phyloP scores from a whole-genome alignment of 2,888 invertebrate species.

The Rhimphoctona megacephalus region DNA sequence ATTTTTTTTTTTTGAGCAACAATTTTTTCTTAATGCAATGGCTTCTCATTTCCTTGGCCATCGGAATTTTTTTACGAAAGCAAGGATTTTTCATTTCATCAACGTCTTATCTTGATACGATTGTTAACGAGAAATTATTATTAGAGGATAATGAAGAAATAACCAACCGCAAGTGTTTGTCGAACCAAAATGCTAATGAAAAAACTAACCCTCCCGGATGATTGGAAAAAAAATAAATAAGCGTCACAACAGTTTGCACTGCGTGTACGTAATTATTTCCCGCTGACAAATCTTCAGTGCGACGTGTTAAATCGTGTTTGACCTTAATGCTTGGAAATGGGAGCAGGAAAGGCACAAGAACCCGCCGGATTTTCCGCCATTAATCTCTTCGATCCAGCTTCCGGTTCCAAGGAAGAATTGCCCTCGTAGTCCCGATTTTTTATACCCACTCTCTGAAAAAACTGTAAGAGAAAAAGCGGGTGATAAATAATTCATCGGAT shows the following conservation, averaged over 20 bases:
- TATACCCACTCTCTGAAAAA: conserved; percentile 4
- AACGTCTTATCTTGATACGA: no score
- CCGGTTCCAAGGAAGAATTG: conserved; percentile 52
- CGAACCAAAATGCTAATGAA: neutral
- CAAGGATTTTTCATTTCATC: no score
- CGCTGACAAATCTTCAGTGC: neutral
- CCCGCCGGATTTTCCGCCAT: conserved; percentile 47
- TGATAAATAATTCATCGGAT: conserved; percentile 38
- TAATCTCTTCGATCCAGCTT: conserved; percentile 63
- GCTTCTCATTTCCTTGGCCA: no score
- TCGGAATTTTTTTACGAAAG: no score
- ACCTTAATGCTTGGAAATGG: neutral
- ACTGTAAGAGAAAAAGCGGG: conserved; percentile 30
- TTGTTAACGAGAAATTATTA: no score
- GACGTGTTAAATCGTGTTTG: conserved; percentile 4
- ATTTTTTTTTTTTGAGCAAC: neutral
- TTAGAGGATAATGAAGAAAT: no score
- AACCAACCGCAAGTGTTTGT: no score
- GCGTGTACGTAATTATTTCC: neutral
- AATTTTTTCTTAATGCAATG: neutral
- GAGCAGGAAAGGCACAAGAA: conserved; percentile 20
- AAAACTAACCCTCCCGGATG: neutral
- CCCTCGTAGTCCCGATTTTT: conserved; percentile 9
- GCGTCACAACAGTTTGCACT: neutral
- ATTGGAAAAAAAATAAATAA: neutral